Base-by-base conservation (phyloP, 1,140 invertebrate genomes). In the Bombus cullumanus region DNA sequence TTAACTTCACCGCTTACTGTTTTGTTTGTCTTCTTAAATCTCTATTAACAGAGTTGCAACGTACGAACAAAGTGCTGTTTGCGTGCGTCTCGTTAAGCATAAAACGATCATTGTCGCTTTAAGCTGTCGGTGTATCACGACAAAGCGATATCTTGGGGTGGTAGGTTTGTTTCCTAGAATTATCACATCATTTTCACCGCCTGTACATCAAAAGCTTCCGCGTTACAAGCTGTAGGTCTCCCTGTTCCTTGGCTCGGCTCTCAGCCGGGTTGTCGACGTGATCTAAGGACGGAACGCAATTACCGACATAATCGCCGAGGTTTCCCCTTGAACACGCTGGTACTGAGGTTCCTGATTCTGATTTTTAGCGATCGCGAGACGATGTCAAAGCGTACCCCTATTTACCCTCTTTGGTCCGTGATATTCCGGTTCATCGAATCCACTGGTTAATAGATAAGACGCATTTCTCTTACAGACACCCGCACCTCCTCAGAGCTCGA, bases 311-410 rank as follows among this genome's bases (percentile, higher is more conserved):
- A 87, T 90, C 81, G 68, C 66, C 77, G 68, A 68, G 84, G 59
- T 75, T 69, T 68, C 64, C 72, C 68, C 71, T 90, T 68, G 81
- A 79, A 62, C 59, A 76, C 81, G 88, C 80, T 81, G 87, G 80
- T 66, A 83, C 81, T 68, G 69, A 86, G 88, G 83, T 90, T 75
- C 81, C 78, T 4, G 59, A 62, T 62, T 62, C 59, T 12, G 81
- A 83, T 88, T 90, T 90, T 90, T 88, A 88, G 86, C 64, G 68
- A 53, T 81, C 68, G 81, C 66, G 64, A 87, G 81, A 66, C 81
- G 89, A 87, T 31, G 88, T 89, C 89, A 90, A 90, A 90, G 89
- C 82, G 53, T 73, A 78, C 89, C 89, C 89, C 62, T 91, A 90
- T 90, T 90, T 91, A 72, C 86, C 82, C 74, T 84, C 83, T 81